Percentiles rank a stretch among this genome's conserved stretches.
These are phyloP conservation scores for Antedon mediterranea DNA, from an alignment of 53 echinoderm and acorn worm species.

Conservation along the genomic window DNA sequence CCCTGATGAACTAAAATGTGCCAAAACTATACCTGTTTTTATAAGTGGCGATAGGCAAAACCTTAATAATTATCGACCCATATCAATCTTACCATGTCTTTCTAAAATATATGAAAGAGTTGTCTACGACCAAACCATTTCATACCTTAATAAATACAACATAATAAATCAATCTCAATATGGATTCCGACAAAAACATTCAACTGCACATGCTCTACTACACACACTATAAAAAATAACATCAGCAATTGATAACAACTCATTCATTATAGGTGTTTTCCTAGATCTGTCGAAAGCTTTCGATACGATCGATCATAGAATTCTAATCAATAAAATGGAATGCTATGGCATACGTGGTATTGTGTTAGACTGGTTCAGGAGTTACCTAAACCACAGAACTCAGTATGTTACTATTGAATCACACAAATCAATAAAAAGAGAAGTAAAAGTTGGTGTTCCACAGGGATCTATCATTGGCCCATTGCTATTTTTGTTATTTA, in stretches of 20 bases:
- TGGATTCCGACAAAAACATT: neutral
- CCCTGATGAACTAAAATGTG: neutral
- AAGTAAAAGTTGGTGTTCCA: neutral
- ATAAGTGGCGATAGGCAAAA: neutral
- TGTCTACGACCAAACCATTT: neutral
- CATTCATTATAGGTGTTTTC: neutral
- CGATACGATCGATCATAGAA: neutral
- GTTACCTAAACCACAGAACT: neutral
- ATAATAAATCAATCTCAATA: neutral
- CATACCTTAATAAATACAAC: neutral
- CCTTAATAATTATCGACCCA: neutral
- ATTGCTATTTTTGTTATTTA: neutral
- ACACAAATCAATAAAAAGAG: neutral
- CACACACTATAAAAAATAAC: neutral
- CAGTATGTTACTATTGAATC: neutral
- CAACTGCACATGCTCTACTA: neutral
- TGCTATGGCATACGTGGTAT: neutral
- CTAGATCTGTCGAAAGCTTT: neutral
- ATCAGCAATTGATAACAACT: neutral
- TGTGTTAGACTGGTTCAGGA: neutral
- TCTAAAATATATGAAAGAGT: neutral
- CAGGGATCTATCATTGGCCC: neutral
- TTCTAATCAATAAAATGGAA: neutral
- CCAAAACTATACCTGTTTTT: neutral
- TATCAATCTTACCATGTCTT: constrained; percentile 1